A percentile compares a stretch with the other conserved stretches of the same genome.
phyloP scores from a whole-genome alignment of 2,113 vertebrate genomes.

The Clarias gariepinus region DNA sequence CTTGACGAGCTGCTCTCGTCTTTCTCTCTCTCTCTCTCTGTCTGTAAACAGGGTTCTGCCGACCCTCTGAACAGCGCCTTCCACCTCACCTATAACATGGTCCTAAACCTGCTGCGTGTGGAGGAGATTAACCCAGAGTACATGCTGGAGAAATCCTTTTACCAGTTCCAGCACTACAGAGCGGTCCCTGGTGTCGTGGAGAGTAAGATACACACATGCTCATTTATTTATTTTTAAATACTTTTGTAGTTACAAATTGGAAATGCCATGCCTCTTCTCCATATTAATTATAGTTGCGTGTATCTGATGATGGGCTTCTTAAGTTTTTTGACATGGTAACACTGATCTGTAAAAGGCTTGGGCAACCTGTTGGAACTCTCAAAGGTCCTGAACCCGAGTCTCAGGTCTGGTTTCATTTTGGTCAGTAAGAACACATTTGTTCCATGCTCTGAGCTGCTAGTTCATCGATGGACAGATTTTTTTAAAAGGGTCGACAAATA shows the following conservation, averaged over 20 bases:
- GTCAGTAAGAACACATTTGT: no score
- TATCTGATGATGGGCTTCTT: no score
- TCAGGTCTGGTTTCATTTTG: no score
- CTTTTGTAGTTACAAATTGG: background rate
- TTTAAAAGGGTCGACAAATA: no score
- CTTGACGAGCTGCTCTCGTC: background rate
- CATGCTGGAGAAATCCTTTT: slow-evolving; percentile 99
- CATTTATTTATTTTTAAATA: background rate
- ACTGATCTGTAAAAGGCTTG: background rate
- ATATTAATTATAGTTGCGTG: background rate
- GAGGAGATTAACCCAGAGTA: slow-evolving; percentile 99
- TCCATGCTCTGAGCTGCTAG: no score
- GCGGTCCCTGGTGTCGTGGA: slow-evolving; percentile 95
- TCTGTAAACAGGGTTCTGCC: slow-evolving; percentile 78
- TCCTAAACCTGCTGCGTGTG: slow-evolving; percentile 93
- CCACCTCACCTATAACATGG: slow-evolving; percentile 99
- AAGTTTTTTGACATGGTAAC: background rate
- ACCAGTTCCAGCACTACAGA: slow-evolving; percentile 97
- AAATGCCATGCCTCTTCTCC: background rate
- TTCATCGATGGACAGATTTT: no score
- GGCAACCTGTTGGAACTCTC: background rate
- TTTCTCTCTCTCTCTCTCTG: background rate
- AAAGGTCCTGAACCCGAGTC: background rate
- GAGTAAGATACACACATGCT: slow-evolving; percentile 75
- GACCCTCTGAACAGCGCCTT: slow-evolving; percentile 97